Conservation (phyloP, 2,797 vertebrate species). For the Sarcophilus harrisii region DNA sequence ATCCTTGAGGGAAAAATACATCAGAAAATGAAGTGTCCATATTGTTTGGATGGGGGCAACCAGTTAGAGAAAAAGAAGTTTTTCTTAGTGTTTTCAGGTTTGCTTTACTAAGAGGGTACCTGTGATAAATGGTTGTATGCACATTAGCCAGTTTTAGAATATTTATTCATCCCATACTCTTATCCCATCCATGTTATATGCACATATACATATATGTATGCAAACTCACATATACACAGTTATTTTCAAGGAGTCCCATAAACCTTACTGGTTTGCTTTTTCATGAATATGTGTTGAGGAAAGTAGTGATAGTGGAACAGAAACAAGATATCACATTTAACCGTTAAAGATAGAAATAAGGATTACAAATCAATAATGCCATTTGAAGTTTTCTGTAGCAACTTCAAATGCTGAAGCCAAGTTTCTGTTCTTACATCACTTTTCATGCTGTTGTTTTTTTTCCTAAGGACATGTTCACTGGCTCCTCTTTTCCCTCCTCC, state of each 20-base stretch:
- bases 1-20: not conserved
- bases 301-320: conserved; percentile 36
- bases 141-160: not conserved
- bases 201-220: not conserved
- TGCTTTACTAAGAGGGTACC: not conserved
- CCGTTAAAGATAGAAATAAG: conserved; percentile 78
- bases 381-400: conserved; percentile 81
- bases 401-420: conserved; percentile 75
- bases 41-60: not conserved
- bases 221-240: not conserved
- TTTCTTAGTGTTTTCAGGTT: not conserved
- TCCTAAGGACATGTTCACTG: conserved; percentile 75
- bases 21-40: not conserved
- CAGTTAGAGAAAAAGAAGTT: not conserved
- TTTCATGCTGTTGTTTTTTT: conserved; percentile 63
- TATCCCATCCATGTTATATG: not conserved
- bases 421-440: conserved; percentile 73
- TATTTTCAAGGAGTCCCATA: conserved; percentile 1
- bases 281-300: conserved; percentile 56
- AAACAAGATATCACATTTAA: conserved; percentile 69
- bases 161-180: not conserved
- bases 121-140: not conserved
- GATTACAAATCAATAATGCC: conserved; percentile 79
- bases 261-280: conserved; percentile 68
- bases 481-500: conserved; percentile 60